Evolutionary conservation across 2,113 vertebrate species (phyloP), one percentile per base, ranked within the genome.

Genomic region (Myrmophylax atrothorax): DNA sequence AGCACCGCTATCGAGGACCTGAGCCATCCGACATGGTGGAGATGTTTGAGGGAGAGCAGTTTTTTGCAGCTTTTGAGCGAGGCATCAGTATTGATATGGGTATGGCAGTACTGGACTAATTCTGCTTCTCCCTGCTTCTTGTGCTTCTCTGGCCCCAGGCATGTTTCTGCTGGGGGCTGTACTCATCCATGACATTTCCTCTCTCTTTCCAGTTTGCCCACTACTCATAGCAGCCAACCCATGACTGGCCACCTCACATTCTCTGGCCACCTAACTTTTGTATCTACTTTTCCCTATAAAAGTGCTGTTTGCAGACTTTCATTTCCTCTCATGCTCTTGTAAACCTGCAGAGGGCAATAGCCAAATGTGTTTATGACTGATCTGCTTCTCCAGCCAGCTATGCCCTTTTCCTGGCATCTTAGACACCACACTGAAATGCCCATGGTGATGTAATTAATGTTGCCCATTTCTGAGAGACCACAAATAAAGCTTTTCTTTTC

Each of bases 11-110:
- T 74, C 98, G 97, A 7, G 99, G 99, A 28, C 99, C 99, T 0
- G 99, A 99, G 94, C 99, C 99, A n/a, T 99, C 99, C 0, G 99
- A 99, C 83, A 96, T 99, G 12, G 99, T 99, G 92, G 98, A 99
- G 90, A 97, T 99, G 95, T 98, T 99, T 53, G 99, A 99, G 81
- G 99, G 99, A 40, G 99, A 99, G 91, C 98, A 99, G 73, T 99
- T 99, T 94, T 99, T 99, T 40, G 99, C 99, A 4, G 98, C 99
- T 90, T 99, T 99, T 83, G 99, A 99, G 95, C 97, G 96, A 68
- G 99, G 99, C 95, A 98, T 99, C 29, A 98, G 98, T 58, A 97
- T 99, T 14, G 98, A 98, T 59, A 98, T 98, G 89, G 99, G 99
- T 99, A 97, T 23, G 93, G 55, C 47, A 62, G 20, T 23, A 20